Conservation (phyloP, 2,888 invertebrate genomes). For the Hirtodrosophila alboralis region DNA sequence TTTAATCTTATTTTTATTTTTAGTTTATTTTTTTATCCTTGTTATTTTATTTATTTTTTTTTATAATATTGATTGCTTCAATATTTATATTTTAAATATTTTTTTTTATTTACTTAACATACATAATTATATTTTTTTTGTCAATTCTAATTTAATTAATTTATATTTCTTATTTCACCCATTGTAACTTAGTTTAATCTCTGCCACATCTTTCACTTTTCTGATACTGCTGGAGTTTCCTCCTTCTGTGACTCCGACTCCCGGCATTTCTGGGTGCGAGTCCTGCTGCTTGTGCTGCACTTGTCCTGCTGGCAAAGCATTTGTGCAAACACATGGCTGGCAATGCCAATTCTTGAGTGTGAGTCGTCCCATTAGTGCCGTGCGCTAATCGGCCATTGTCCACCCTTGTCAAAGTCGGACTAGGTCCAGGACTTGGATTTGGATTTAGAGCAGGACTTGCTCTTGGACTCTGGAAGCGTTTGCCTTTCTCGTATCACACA, state of each 20-base stretch:
- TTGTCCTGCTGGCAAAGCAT: slow-evolving; percentile 57
- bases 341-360: slow-evolving; percentile 9
- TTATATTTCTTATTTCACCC: too few relatives aligned
- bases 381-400: slow-evolving; percentile 79
- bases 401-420: slow-evolving; percentile 72
- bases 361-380: slow-evolving; percentile 67
- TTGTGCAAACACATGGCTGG: slow-evolving; percentile 74
- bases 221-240: slow-evolving; percentile 8
- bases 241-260: too few relatives aligned
- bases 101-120: too few relatives aligned
- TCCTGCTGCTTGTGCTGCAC: slow-evolving; percentile 31
- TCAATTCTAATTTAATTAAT: too few relatives aligned
- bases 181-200: slow-evolving; percentile 33
- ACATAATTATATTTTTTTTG: too few relatives aligned
- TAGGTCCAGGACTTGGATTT: slow-evolving; percentile 1
- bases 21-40: too few relatives aligned
- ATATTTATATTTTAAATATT: too few relatives aligned
- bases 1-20: too few relatives aligned
- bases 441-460: slow-evolving; percentile 25
- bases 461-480: slow-evolving; percentile 18
- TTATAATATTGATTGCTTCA: too few relatives aligned
- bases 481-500: slow-evolving; percentile 9
- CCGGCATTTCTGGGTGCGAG: slow-evolving; percentile 1
- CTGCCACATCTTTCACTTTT: slow-evolving; percentile 54
- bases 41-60: too few relatives aligned